Base-by-base conservation (phyloP, 1,140 invertebrate genomes). In the Zeugodacus cucurbitae region DNA sequence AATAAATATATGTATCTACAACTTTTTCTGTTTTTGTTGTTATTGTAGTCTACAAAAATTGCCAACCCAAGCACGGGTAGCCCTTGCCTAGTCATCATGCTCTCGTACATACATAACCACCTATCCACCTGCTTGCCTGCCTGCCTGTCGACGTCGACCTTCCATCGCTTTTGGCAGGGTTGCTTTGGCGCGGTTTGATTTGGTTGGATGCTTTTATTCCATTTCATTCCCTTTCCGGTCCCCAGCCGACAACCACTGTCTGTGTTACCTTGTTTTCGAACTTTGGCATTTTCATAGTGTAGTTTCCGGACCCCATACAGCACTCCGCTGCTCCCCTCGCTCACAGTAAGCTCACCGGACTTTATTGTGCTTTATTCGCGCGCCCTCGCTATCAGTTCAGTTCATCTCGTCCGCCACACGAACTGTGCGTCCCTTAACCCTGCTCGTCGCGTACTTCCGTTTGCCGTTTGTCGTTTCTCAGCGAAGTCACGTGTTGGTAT, bases 341-440 rank as follows among this genome's bases (percentile, higher is more conserved):
- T 34, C 6, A 2, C 34, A 7, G 32, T 7, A 22, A 37, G 11
- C 41, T 54, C 41, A 82, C 22, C 41, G 41, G 41, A 82, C 29
- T 82, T 82, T 82, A 82, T 82, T 82, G 74, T 82, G 22, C n/a
- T 82, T 82, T 82, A 37, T 82, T 82, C 44, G 26, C 74, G 74
- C 74, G 74, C 74, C 74, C 74, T 48, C 70, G 41, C n/a, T 4
- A 54, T 82, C 44, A 78, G 41, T 26, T 37, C 41, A 48, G 7
- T 78, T 78, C 41, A 34, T 26, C 41, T 37, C 20, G 37, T 37
- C 37, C 37, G 7, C 74, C 22, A 10, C 67, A 17, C 22, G 8
- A 11, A 4, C 22, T 37, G 10, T 20, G 20, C 67, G 32, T 14
- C 32, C 32, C 74, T 82, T 26, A n/a, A 3, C 41, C 74, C 14